These are phyloP conservation scores for Xestia sexstrigata DNA, from an alignment of 2,888 invertebrate genomes.

Conservation along the genomic window DNA sequence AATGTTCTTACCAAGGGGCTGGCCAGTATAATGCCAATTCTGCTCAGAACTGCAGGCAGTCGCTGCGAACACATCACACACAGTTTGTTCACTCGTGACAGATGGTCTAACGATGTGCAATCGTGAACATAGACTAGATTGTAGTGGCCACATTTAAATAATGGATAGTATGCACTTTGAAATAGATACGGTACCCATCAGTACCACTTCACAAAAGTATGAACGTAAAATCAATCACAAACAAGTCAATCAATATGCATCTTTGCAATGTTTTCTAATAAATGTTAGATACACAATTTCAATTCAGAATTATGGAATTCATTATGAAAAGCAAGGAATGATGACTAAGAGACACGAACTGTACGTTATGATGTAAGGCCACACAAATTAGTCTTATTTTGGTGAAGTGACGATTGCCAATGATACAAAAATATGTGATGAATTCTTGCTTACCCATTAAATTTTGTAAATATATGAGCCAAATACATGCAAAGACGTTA, in stretches of 20 bases:
- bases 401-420: slow-evolving; percentile 74
- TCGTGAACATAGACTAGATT: slow-evolving; percentile 87
- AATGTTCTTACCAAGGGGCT: slow-evolving; percentile 97
- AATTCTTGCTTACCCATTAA: slow-evolving; percentile 73
- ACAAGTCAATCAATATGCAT: slow-evolving; percentile 62
- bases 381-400: slow-evolving; percentile 87
- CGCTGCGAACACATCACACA: slow-evolving; percentile 95
- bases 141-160: slow-evolving; percentile 82
- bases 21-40: slow-evolving; percentile 99
- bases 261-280: slow-evolving; percentile 89
- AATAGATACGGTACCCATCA: slow-evolving; percentile 41
- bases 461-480: slow-evolving; percentile 66
- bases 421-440: slow-evolving; percentile 72
- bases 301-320: slow-evolving; percentile 58
- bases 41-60: slow-evolving; percentile 98
- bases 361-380: slow-evolving; percentile 77
- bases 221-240: slow-evolving; percentile 42
- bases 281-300: slow-evolving; percentile 41
- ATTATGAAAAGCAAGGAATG: slow-evolving; percentile 67
- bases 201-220: slow-evolving; percentile 26
- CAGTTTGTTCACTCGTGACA: slow-evolving; percentile 90
- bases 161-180: slow-evolving; percentile 55
- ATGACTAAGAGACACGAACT: slow-evolving; percentile 44
- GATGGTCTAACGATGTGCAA: slow-evolving; percentile 87
- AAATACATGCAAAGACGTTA: slow-evolving; percentile 77